phyloP scores from a whole-genome alignment of 2,888 invertebrate genomes.

The Aspidiotus destructor region DNA sequence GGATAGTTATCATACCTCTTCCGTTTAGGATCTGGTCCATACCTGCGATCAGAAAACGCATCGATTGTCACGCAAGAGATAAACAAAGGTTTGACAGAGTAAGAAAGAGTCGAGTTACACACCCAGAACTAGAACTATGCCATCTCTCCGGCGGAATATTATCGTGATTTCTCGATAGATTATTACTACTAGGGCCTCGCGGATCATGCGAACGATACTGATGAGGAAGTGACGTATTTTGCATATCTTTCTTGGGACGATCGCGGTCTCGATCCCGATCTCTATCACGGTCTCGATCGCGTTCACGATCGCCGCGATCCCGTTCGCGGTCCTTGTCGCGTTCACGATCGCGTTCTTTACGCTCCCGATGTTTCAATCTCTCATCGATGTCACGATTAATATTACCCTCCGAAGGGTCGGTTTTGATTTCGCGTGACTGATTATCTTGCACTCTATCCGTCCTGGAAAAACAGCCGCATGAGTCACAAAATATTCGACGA shows the following conservation, averaged over 20 bases:
- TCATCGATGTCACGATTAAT: conserved; percentile 19
- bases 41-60: background rate
- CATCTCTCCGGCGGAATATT: conserved; percentile 14
- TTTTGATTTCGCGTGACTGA: conserved; percentile 10
- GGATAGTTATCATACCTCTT: conserved; percentile 28
- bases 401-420: conserved; percentile 7
- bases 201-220: conserved; percentile 13
- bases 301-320: conserved; percentile 10
- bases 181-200: conserved; percentile 5
- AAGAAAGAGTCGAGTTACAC: background rate
- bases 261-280: conserved; percentile 10
- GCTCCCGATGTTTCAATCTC: conserved; percentile 15
- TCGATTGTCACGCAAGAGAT: background rate
- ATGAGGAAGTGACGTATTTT: conserved; percentile 5
- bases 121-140: conserved; percentile 22
- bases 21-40: conserved; percentile 26
- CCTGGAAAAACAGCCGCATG: no score
- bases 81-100: background rate
- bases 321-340: conserved; percentile 10
- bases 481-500: no score
- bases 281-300: conserved; percentile 9
- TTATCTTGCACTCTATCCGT: background rate
- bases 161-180: conserved; percentile 9
- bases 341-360: conserved; percentile 13
- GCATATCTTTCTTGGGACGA: conserved; percentile 18